Conservation (phyloP, 1,140 invertebrate genomes). For the Chymomyza costata region DNA sequence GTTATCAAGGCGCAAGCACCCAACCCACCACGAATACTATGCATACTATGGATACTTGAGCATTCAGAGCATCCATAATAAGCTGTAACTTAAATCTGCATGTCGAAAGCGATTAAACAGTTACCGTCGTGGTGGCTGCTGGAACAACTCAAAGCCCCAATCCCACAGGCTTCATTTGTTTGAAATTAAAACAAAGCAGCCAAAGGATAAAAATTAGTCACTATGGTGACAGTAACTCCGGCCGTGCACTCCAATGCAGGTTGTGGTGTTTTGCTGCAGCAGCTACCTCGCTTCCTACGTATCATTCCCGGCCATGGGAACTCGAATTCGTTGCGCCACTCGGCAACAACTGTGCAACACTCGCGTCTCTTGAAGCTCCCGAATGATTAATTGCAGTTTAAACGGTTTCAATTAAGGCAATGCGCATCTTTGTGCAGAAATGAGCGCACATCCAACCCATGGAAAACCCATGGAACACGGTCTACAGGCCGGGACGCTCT, state of each 20-base stretch:
- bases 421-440: slow-evolving; percentile 59
- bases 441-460: slow-evolving; percentile 29
- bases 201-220: slow-evolving; percentile 72
- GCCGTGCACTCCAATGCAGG: slow-evolving; percentile 22
- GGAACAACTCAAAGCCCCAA: neutral
- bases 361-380: slow-evolving; percentile 38
- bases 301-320: slow-evolving; percentile 21
- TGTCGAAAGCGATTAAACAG: slow-evolving; percentile 74
- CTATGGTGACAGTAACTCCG: slow-evolving; percentile 64
- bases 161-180: slow-evolving; percentile 35
- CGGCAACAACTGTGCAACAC: slow-evolving; percentile 70
- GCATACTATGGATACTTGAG: neutral
- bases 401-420: slow-evolving; percentile 74
- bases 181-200: slow-evolving; percentile 61
- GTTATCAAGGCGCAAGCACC: slow-evolving; percentile 44
- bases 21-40: neutral
- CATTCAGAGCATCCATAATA: slow-evolving; percentile 3
- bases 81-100: slow-evolving; percentile 68
- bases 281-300: slow-evolving; percentile 2
- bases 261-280: slow-evolving; percentile 3
- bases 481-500: too few relatives aligned
- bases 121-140: slow-evolving; percentile 27
- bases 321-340: slow-evolving; percentile 67
- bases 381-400: slow-evolving; percentile 73
- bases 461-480: too few relatives aligned